Evolutionary conservation across 1,140 invertebrate species (phyloP).

Genomic region (Achatina immaculata): DNA sequence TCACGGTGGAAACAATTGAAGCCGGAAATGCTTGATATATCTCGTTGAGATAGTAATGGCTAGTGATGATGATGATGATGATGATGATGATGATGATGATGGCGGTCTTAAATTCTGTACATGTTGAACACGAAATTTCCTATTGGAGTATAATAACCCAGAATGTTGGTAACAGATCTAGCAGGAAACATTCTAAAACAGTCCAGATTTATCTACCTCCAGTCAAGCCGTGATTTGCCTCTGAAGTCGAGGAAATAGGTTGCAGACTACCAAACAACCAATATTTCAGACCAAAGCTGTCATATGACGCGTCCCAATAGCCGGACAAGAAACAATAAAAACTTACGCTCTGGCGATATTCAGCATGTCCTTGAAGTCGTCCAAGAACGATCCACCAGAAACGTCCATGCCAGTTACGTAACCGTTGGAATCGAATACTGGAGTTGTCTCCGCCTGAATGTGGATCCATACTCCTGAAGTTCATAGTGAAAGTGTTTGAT

Average conservation of each 20-base stretch:
- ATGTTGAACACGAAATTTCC: too few species aligned
- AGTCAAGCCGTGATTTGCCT: too few species aligned
- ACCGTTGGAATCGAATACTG: slow-evolving; percentile 52
- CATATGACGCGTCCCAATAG: not conserved
- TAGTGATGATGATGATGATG: too few species aligned
- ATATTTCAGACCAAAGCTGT: not conserved
- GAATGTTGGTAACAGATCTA: not conserved
- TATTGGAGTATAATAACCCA: too few species aligned
- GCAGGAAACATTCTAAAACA: not conserved
- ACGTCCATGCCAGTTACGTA: slow-evolving; percentile 50
- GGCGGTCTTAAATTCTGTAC: too few species aligned
- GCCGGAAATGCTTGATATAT: too few species aligned
- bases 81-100: too few species aligned
- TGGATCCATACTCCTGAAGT: slow-evolving; percentile 69
- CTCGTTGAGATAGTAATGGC: too few species aligned
- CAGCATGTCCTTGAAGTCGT: slow-evolving; percentile 49
- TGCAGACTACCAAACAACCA: not conserved
- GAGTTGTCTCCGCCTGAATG: slow-evolving; percentile 70
- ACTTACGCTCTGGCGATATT: not conserved
- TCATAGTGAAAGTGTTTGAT: too few species aligned
- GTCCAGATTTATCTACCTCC: too few species aligned
- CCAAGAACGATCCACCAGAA: slow-evolving; percentile 51
- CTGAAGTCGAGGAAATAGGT: too few species aligned
- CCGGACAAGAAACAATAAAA: not conserved
- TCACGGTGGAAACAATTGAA: too few species aligned